phyloP scores from a whole-genome alignment of 2,888 invertebrate genomes.

The Nebria brevicollis region DNA sequence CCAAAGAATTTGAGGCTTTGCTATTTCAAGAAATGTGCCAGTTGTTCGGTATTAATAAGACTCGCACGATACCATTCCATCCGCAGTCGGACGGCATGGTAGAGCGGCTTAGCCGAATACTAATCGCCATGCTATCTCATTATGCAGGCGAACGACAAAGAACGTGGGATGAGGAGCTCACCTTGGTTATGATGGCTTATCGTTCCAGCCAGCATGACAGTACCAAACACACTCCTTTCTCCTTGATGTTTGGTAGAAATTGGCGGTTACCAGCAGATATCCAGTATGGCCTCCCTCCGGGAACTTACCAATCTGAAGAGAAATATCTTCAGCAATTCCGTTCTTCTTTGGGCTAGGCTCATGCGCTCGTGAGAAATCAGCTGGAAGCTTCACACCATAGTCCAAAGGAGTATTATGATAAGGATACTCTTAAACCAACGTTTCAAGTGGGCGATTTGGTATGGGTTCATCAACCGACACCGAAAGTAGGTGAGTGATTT shows the following conservation, averaged over 20 bases:
- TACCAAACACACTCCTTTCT: conserved; percentile 16
- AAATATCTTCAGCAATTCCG: too few species aligned
- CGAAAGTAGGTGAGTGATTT: neutral
- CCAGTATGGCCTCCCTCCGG: neutral
- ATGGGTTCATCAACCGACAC: conserved; percentile 25
- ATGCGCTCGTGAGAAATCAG: too few species aligned
- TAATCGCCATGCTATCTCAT: conserved; percentile 34
- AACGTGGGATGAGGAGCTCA: conserved; percentile 21
- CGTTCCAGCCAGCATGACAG: conserved; percentile 27
- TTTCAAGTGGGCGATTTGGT: conserved; percentile 22
- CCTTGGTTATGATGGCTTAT: conserved; percentile 24
- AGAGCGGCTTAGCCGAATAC: conserved; percentile 49
- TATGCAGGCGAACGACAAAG: conserved; percentile 20
- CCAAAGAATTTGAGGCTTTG: too few species aligned
- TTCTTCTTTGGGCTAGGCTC: too few species aligned
- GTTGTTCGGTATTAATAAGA: conserved; percentile 32
- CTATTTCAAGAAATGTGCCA: too few species aligned
- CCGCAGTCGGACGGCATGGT: conserved; percentile 50
- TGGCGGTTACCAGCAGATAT: too few species aligned
- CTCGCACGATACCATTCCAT: conserved; percentile 50
- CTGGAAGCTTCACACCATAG: neutral
- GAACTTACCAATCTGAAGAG: conserved; percentile 6
- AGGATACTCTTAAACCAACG: neutral
- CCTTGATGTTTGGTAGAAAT: too few species aligned
- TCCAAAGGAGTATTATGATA: conserved; percentile 15